Conservation (phyloP, 53 echinoderm and acorn worm species). For the Apostichopus leukothele region DNA sequence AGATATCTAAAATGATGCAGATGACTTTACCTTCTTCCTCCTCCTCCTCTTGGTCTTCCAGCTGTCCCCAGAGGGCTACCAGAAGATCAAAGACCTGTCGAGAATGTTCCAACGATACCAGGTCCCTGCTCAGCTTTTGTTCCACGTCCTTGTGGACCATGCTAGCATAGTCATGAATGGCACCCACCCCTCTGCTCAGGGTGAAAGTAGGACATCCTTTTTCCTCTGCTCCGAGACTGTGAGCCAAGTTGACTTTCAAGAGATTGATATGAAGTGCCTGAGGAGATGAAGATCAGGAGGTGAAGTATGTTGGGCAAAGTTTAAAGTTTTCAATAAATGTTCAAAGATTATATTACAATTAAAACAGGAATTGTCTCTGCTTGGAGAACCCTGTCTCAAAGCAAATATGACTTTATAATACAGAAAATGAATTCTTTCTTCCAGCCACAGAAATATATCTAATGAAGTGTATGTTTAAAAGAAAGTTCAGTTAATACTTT, state of each 20-base stretch:
- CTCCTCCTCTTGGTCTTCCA: slow-evolving; percentile 71
- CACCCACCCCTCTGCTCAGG: slow-evolving; percentile 70
- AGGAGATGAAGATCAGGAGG: not conserved
- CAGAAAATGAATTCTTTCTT: no score
- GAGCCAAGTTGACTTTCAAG: slow-evolving; percentile 68
- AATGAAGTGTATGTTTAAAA: no score
- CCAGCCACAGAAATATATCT: no score
- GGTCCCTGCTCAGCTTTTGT: slow-evolving; percentile 61
- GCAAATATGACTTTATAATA: no score
- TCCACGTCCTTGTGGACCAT: slow-evolving; percentile 62
- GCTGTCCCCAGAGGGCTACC: slow-evolving; percentile 87
- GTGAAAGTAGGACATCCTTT: slow-evolving; percentile 82
- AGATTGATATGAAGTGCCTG: slow-evolving; percentile 70
- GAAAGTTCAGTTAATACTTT: no score
- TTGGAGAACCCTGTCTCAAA: no score
- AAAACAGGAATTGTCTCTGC: no score
- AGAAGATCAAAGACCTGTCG: slow-evolving; percentile 81
- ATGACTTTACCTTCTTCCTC: slow-evolving; percentile 26
- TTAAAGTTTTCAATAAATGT: no score
- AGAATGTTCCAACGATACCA: slow-evolving; percentile 68
- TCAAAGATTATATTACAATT: no score
- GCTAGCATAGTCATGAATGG: slow-evolving; percentile 75
- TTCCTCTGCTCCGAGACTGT: slow-evolving; percentile 74
- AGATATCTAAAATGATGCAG: no score
- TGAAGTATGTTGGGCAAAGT: no score